A percentile compares a stretch with the other conserved stretches of the same genome.
These are phyloP conservation scores for Nibea coibor DNA, from an alignment of 2,113 vertebrate species.

Conservation along the genomic window DNA sequence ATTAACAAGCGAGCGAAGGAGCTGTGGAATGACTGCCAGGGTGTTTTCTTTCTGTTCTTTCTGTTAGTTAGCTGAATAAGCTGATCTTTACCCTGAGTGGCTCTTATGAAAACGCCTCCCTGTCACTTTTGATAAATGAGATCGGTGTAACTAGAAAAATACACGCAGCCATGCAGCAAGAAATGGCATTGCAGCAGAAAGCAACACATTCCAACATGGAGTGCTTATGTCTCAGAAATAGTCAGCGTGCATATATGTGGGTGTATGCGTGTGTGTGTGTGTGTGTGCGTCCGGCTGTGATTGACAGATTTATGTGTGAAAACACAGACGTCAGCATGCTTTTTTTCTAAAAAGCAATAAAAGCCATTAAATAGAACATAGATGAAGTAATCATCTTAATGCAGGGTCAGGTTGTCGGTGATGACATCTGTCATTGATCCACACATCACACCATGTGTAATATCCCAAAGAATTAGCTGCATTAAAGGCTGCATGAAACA, in stretches of 20 bases:
- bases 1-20: slow-evolving; percentile 36
- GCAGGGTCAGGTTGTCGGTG: no score
- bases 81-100: slow-evolving; percentile 52
- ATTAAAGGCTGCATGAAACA: no score
- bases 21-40: slow-evolving; percentile 5
- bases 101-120: slow-evolving; percentile 50
- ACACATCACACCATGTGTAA: no score
- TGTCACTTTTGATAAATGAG: slow-evolving; percentile 72
- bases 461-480: no score
- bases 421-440: no score
- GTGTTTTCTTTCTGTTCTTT: slow-evolving; percentile 26
- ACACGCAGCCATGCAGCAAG: slow-evolving; percentile 22
- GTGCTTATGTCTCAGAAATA: not conserved
- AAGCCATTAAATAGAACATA: no score
- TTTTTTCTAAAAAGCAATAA: no score
- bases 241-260: not conserved
- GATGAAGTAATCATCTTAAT: no score
- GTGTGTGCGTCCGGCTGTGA: not conserved
- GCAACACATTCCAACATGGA: slow-evolving; percentile 14
- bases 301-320: not conserved
- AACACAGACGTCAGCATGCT: not conserved
- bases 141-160: slow-evolving; percentile 39
- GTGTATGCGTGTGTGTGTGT: no score
- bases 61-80: slow-evolving; percentile 59
- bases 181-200: slow-evolving; percentile 55